A percentile compares a stretch with the other conserved stretches of the same genome.
Conservation (phyloP, 2,113 vertebrate genomes). For the Acrocephalus arundinaceus region DNA sequence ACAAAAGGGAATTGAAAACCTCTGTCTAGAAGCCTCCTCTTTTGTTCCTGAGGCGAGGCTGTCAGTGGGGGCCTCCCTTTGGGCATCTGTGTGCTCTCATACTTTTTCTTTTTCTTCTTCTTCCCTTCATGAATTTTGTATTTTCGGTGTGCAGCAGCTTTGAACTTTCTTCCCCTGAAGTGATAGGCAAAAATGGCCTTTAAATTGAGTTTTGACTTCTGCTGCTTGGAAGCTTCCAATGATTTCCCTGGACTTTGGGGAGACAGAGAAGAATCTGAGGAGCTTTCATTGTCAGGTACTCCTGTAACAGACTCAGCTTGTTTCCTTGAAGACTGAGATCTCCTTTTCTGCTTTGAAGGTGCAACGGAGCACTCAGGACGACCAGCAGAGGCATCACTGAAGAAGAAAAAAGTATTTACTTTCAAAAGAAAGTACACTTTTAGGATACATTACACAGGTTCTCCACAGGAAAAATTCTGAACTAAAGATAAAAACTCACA, state of each 20-base stretch:
- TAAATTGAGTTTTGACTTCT: conserved; percentile 53
- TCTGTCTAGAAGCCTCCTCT: conserved; percentile 28
- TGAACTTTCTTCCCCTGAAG: conserved; percentile 41
- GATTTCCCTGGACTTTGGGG: not conserved
- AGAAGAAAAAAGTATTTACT: not conserved
- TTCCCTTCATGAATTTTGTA: accelerated
- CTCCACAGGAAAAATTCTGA: not conserved
- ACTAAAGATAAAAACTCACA: not conserved
- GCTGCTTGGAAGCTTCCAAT: not conserved
- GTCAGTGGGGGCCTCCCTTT: not conserved
- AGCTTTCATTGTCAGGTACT: not conserved
- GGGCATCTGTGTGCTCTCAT: not conserved
- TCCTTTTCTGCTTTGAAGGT: not conserved
- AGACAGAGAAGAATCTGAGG: conserved; percentile 56
- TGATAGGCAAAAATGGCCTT: conserved; percentile 70
- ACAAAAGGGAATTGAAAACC: conserved; percentile 66
- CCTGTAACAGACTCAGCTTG: not conserved
- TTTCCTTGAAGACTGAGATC: not conserved
- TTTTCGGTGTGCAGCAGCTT: not conserved
- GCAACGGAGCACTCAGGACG: not conserved
- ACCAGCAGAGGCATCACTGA: conserved; percentile 16
- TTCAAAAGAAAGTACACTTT: not conserved
- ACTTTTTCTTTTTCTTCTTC: not conserved
- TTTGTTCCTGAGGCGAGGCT: not conserved
- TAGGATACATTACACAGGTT: not conserved